Percentiles rank a stretch among this genome's conserved stretches.
phyloP scores from a whole-genome alignment of 2,888 invertebrate genomes.

The Ctenicera cuprea region DNA sequence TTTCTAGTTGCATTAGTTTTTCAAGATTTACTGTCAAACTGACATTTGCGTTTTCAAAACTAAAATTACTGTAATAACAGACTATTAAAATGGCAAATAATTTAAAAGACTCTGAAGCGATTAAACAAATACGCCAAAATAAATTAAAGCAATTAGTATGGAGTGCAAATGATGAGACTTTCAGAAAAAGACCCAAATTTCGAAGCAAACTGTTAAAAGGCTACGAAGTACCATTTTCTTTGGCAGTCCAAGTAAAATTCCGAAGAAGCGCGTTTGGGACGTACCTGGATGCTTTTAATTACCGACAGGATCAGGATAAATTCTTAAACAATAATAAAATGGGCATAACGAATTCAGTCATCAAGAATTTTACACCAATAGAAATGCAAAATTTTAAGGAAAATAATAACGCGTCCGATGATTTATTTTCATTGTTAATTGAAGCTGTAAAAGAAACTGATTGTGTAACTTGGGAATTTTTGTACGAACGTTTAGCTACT shows the following conservation, averaged over 20 bases:
- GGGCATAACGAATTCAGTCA: slow-evolving; percentile 60
- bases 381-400: slow-evolving; percentile 57
- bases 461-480: slow-evolving; percentile 61
- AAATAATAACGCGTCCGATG: slow-evolving; percentile 60
- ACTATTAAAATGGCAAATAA: background rate
- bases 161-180: slow-evolving; percentile 33
- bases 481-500: slow-evolving; percentile 59
- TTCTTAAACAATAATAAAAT: slow-evolving; percentile 63
- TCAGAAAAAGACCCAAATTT: slow-evolving; percentile 36
- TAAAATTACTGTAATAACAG: too few relatives aligned
- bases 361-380: slow-evolving; percentile 55
- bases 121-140: background rate
- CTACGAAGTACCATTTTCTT: slow-evolving; percentile 56
- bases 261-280: slow-evolving; percentile 63
- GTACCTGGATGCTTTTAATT: slow-evolving; percentile 63
- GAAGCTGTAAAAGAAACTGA: slow-evolving; percentile 60
- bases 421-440: slow-evolving; percentile 59
- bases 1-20: too few relatives aligned
- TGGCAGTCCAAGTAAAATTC: slow-evolving; percentile 57
- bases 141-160: slow-evolving; percentile 30
- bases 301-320: slow-evolving; percentile 60
- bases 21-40: background rate
- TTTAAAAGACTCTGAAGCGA: background rate
- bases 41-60: background rate
- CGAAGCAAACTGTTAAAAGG: slow-evolving; percentile 46